Base-by-base conservation (phyloP, 1,140 invertebrate genomes). In the Solenopsis fugax region DNA sequence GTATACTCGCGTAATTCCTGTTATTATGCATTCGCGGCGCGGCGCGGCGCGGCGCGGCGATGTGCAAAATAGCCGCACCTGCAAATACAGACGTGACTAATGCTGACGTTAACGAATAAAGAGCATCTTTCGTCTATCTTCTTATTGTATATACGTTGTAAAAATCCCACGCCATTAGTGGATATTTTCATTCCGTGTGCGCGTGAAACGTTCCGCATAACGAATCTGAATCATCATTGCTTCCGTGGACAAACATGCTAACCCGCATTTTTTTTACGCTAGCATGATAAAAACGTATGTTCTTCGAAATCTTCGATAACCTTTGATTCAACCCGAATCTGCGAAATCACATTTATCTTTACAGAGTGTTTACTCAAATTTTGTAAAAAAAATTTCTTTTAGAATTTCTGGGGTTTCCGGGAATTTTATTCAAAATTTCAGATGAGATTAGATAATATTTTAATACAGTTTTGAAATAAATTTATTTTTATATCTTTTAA, bases 81-180 rank as follows among this genome's bases (percentile, higher is more conserved):
- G 41, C 9, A 24, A 58, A 45, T 13, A 48, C 21, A 34, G 58
- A 81, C 56, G 21, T 84, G 67, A 82, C 24, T 84, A 75, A 75
- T 5, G 4, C 2, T 0, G 41, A 73, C 24, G 18, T 50, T 48
- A 21, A 50, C 13, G 37, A 75, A 45, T 16, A 75, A 34, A 75
- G 34, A 60, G 13, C 10, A 29, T 21, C 24, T 48, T 50, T n/a
- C 18, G 41, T 81, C 48, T 7, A 41, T 54, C 21, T 58, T 21
- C n/a, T n/a, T n/a, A n/a, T n/a, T n/a, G n/a, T n/a, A n/a, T n/a
- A 12, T 41, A 41, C n/a, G 9, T 4, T n/a, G 41, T 5, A 6
- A 5, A 13, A 48, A n/a, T 77, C 6, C 9, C 16, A 64, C 58
- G 34, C 10, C 13, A n/a, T 78, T 67, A 34, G 16, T 13, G n/a